Evolutionary conservation across 37 sponge, comb jelly and placozoan species (phyloP), one percentile per base, ranked within the genome.

Genomic region (Mnemiopsis leidyi): DNA sequence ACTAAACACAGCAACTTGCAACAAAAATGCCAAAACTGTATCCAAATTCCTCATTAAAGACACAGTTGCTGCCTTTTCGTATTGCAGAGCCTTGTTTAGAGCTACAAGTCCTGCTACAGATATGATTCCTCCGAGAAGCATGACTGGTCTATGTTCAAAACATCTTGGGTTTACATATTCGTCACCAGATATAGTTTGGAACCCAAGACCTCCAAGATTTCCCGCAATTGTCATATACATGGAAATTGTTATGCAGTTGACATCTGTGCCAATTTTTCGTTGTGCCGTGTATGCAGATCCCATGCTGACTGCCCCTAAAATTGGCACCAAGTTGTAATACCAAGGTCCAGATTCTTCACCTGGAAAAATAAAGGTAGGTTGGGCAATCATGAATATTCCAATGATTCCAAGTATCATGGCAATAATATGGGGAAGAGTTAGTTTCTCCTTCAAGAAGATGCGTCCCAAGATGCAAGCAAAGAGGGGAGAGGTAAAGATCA

Each of bases 1-100:
- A 36, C 26, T 35, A 26, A 79, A 79, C 7, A 79, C 16, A 2
- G 26, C 16, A 21, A 79, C 38, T 23, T 79, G 82, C 3, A 79
- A 26, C 26, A 79, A 36, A 79, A 79, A 79, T 23, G 37, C 82
- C 23, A 79, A 23, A 32, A 79, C 82, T 36, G 82, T 79, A 79
- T 79, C 82, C 23, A 79, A 26, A 32, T 79, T 79, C 82, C 82
- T 5, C 7, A 79, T 35, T 5, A 79, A 38, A 7, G 82, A 79
- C 35, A 79, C 36, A 18, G 82, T 79, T 1, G 82, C 82, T 36
- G 82, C 38, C 23, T 35, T 79, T 3, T 79, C 38, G 23, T 79
- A 79, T 18, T 38, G 31, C 82, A 79, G 82, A 33, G 38, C 82
- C 82, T 79, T 79, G 82, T 79, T 79, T 2, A 79, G 3, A 2